phyloP scores from a whole-genome alignment of 2,888 invertebrate genomes.

The Congeria kusceri region DNA sequence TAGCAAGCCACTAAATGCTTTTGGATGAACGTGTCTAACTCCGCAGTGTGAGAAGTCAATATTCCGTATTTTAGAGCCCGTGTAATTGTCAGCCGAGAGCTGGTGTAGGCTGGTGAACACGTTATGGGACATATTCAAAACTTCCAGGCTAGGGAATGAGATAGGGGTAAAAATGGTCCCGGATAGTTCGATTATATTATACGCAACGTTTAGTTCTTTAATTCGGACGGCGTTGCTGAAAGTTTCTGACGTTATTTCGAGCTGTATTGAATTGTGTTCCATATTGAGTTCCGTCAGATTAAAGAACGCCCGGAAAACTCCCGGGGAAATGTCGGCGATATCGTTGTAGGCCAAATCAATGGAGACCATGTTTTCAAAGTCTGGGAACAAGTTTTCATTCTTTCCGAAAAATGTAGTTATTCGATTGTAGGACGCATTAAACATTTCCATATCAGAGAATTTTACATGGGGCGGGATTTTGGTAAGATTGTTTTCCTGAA shows the following conservation, averaged over 20 bases:
- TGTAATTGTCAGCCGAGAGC: conserved; percentile 12
- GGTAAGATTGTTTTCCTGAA: conserved; percentile 32
- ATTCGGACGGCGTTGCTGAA: conserved; percentile 31
- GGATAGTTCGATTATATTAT: conserved; percentile 29
- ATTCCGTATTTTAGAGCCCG: conserved; percentile 3
- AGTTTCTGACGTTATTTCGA: conserved; percentile 15
- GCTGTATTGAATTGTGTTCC: conserved; percentile 27
- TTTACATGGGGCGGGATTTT: conserved; percentile 31
- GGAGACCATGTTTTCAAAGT: conserved; percentile 22
- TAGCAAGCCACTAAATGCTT: conserved; percentile 47
- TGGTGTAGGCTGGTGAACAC: conserved; percentile 11
- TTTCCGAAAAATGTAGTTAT: conserved; percentile 34
- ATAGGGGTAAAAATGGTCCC: conserved; percentile 19
- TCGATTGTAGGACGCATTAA: conserved; percentile 43
- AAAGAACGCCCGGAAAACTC: conserved; percentile 4
- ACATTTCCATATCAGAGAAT: conserved; percentile 31
- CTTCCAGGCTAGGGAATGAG: conserved; percentile 26
- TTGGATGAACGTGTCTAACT: conserved; percentile 7
- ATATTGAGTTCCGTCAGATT: conserved; percentile 24
- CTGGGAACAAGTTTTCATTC: conserved; percentile 25
- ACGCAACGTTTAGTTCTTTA: conserved; percentile 31
- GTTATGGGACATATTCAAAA: conserved; percentile 45
- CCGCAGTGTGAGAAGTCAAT: conserved; percentile 49
- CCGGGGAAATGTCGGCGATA: conserved; percentile 26
- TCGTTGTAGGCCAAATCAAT: conserved; percentile 47